phyloP scores from a whole-genome alignment of 2,888 invertebrate species.

The Andricus quercusramuli region DNA sequence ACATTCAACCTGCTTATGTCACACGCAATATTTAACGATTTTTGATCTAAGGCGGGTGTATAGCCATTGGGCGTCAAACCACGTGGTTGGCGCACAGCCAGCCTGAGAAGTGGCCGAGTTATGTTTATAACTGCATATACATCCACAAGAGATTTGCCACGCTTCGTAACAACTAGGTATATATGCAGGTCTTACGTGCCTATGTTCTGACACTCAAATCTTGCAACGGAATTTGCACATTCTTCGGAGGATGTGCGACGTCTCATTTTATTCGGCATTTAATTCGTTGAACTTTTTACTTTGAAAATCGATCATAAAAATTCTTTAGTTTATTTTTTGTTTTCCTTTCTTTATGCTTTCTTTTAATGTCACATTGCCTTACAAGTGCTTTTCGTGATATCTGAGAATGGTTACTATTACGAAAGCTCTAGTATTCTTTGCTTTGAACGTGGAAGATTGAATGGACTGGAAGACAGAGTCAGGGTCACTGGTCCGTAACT shows the following conservation, averaged over 20 bases:
- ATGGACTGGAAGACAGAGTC: conserved; percentile 24
- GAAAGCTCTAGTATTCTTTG: background rate
- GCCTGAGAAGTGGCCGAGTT: conserved; percentile 55
- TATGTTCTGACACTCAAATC: conserved; percentile 19
- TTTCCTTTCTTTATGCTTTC: background rate
- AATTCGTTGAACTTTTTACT: background rate
- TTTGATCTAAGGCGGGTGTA: conserved; percentile 43
- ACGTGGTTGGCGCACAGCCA: conserved; percentile 73
- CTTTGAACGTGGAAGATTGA: conserved; percentile 29
- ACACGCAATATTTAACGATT: conserved; percentile 40
- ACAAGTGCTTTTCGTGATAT: background rate
- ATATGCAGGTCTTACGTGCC: background rate
- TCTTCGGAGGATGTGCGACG: background rate
- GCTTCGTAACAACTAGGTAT: conserved; percentile 41
- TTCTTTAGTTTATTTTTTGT: background rate
- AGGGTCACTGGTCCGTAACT: conserved; percentile 37
- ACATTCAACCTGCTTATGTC: conserved; percentile 8
- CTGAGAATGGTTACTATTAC: background rate
- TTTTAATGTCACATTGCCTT: background rate
- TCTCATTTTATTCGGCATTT: background rate
- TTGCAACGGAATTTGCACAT: background rate
- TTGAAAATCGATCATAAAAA: background rate
- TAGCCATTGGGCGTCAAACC: conserved; percentile 64
- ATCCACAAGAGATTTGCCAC: conserved; percentile 32
- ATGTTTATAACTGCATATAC: conserved; percentile 63